Evolutionary conservation across 2,888 invertebrate species (phyloP), one percentile per base, ranked within the genome.

Genomic region (Andrena flavipes): DNA sequence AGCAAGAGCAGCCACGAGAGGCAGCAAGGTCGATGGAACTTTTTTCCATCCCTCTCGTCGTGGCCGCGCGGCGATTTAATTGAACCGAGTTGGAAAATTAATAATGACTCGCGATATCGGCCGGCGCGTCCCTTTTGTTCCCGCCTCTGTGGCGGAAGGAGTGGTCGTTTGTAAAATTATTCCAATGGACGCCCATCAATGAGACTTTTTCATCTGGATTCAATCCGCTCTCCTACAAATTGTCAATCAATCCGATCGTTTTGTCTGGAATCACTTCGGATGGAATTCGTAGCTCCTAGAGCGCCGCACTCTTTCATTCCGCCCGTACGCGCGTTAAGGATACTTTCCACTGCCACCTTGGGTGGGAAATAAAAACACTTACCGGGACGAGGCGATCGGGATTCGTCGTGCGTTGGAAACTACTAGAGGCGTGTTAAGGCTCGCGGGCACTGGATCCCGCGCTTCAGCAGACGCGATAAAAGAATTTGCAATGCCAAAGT

Each of bases 111-210:
- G 48, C 49, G 49, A n/a, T 48, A 64, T 48, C 48, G 20, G 60
- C 8, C 59, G n/a, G 13, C 42, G 60, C 48, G 42, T 42, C 62
- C 20, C 62, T 62, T 71, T 71, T 33, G 60, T 62, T 62, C 16
- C 13, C 62, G 48, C 29, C 7, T 23, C n/a, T 13, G 64, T 7
- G 49, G 49, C n/a, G 65, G 65, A 49, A 51, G 30, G n/a, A 49
- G 7, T 20, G 62, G 49, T 33, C 71, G 62, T 62, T 71, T 30
- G 71, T 71, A 71, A 71, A 71, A 71, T 71, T 62, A 62, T 62
- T 33, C 30, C 71, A 49, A 23, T 16, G 23, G 42, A 10, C 63
- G 63, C 23, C 62, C 13, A 49, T 70, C 70, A 42, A 48, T 49
- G 59, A 35, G 49, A 20, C 48, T 48, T 49, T 29, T 56, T 26